Evolutionary conservation across 2,888 invertebrate genomes (phyloP).

Genomic region (Acleris cristana): DNA sequence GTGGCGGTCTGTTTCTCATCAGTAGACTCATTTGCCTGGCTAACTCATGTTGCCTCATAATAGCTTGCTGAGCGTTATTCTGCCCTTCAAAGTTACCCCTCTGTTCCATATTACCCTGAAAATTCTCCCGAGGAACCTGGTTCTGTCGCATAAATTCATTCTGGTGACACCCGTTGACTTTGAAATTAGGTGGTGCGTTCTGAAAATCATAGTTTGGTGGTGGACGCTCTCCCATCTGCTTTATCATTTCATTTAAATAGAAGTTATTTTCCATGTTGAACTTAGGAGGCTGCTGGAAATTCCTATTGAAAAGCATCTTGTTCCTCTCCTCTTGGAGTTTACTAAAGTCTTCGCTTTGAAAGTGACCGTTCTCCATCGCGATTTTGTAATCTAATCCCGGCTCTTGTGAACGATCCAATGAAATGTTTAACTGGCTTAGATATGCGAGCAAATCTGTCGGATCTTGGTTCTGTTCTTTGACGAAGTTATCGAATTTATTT

Average conservation of each 20-base stretch:
- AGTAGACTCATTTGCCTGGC: constrained; percentile 74
- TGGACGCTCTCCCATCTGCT: constrained; percentile 61
- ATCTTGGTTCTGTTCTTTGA: constrained; percentile 66
- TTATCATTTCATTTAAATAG: constrained; percentile 65
- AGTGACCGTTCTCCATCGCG: constrained; percentile 68
- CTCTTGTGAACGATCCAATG: constrained; percentile 61
- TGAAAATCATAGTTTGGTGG: constrained; percentile 67
- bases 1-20: constrained; percentile 73
- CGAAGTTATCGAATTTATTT: constrained; percentile 59
- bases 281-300: constrained; percentile 61
- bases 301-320: constrained; percentile 66
- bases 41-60: constrained; percentile 72
- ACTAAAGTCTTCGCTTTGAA: constrained; percentile 62
- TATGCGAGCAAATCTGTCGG: constrained; percentile 65
- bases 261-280: constrained; percentile 62
- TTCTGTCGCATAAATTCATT: constrained; percentile 69
- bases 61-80: constrained; percentile 61
- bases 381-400: constrained; percentile 68
- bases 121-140: constrained; percentile 62
- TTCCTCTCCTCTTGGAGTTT: constrained; percentile 65
- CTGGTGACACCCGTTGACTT: constrained; percentile 71
- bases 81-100: constrained; percentile 62
- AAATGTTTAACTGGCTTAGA: constrained; percentile 67
- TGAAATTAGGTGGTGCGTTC: constrained; percentile 63
- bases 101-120: constrained; percentile 57